Evolutionary conservation across 2,888 invertebrate species (phyloP).

Genomic region (Rapana venosa): DNA sequence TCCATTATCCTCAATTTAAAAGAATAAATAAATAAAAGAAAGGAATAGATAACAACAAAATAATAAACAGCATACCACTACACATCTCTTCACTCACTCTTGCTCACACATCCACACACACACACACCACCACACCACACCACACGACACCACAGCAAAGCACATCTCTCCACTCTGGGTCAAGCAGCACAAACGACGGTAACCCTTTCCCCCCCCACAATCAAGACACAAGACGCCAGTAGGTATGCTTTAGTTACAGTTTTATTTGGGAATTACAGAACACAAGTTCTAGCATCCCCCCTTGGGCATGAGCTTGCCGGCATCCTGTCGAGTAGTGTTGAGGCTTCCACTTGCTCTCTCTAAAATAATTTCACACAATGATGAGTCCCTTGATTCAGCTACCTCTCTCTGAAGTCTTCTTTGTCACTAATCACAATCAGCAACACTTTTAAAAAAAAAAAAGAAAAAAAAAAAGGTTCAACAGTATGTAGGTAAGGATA

Average conservation of each 20-base stretch:
- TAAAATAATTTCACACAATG: conserved; percentile 28
- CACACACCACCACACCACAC: background rate
- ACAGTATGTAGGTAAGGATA: conserved; percentile 33
- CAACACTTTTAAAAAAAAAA: background rate
- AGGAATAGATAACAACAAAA: too few relatives aligned
- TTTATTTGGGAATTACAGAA: conserved; percentile 39
- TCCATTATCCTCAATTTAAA: too few relatives aligned
- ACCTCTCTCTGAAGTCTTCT: background rate
- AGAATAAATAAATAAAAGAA: too few relatives aligned
- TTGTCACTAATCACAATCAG: conserved; percentile 37
- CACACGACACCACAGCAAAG: too few relatives aligned
- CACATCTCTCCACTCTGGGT: too few relatives aligned
- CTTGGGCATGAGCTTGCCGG: conserved; percentile 39
- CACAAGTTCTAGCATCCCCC: conserved; percentile 41
- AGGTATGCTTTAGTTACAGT: conserved; percentile 36
- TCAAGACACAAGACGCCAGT: conserved; percentile 5
- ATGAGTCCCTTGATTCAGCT: conserved; percentile 22
- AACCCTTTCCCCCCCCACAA: background rate
- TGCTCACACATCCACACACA: background rate
- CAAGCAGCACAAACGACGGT: too few relatives aligned
- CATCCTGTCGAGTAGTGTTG: conserved; percentile 27
- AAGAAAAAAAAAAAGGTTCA: conserved; percentile 2
- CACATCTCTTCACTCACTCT: too few relatives aligned
- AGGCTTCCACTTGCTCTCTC: conserved; percentile 27
- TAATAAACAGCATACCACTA: too few relatives aligned